Evolutionary conservation across 2,797 vertebrate species (phyloP).

Genomic region (Macropus fuliginosus): DNA sequence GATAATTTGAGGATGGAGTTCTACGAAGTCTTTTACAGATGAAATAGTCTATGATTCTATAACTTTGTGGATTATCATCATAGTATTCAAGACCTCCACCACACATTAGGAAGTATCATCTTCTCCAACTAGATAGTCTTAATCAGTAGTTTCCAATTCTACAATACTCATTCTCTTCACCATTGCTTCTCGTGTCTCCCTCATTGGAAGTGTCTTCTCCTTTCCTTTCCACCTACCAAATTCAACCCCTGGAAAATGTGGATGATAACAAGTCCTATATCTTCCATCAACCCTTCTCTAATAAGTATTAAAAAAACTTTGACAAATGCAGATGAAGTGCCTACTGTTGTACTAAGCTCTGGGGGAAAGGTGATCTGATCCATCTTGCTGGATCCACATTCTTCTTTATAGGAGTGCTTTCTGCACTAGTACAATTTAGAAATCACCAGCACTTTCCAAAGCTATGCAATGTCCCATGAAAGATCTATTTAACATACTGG

Average conservation of each 20-base stretch:
- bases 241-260: not conserved
- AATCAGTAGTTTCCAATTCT: not conserved
- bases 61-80: not conserved
- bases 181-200: not conserved
- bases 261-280: not conserved
- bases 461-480: not conserved
- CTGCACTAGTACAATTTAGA: not conserved
- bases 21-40: not conserved
- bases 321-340: not conserved
- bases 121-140: not conserved
- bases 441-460: not conserved
- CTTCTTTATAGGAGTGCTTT: not conserved
- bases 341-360: not conserved
- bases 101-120: not conserved
- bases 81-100: not conserved
- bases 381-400: not conserved
- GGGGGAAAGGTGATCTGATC: not conserved
- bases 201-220: not conserved
- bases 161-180: not conserved
- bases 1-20: not conserved
- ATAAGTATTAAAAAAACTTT: not conserved
- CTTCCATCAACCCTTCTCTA: not conserved
- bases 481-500: not conserved
- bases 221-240: not conserved
- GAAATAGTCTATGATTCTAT: not conserved